Base-by-base conservation (phyloP, 2,888 invertebrate species). In the Tenthredo livida region DNA sequence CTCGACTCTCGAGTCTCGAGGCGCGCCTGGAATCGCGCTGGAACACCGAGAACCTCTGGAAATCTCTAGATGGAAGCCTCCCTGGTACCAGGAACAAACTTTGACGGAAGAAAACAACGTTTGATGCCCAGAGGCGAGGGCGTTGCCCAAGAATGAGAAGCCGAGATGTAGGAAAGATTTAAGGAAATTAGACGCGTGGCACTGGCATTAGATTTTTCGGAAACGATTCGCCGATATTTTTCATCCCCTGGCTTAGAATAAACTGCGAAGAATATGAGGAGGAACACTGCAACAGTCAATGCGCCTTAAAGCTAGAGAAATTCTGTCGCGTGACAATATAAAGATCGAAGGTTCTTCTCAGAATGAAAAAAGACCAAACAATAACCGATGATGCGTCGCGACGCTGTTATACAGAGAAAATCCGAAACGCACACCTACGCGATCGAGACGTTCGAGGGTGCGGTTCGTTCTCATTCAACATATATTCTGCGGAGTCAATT, bases 41-140 rank as follows among this genome's bases (percentile, higher is more conserved):
- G 83, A 70, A 82, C 65, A 12, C 82, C 25, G 25, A n/a, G 65
- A 25, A 33, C 15, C 83, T 67, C 50, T 70, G 61, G 21, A 77
- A 77, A 77, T 77, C 77, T 54, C 29, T 25, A 54, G 54, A 58
- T 90, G 88, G 89, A 90, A 90, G 90, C 89, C 90, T 90, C 88
- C 89, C 88, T 88, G 90, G 90, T 91, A 89, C 88, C 88, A 88
- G 89, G 88, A 91, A 90, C 89, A 90, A 91, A 91, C 89, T 90
- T 90, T 86, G 89, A 88, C 88, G 86, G 86, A 87, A 88, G 88
- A 86, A 88, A 88, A 90, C 90, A 89, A 89, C 88, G 89, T 89
- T 89, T 89, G 90, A 90, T 89, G 88, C 89, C 89, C 88, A 25
- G 67, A 67, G 85, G 85, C 65, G 50, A 80, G 80, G 85, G 78